Base-by-base conservation (phyloP, 2,113 vertebrate species). In the Malaclemys terrapin region DNA sequence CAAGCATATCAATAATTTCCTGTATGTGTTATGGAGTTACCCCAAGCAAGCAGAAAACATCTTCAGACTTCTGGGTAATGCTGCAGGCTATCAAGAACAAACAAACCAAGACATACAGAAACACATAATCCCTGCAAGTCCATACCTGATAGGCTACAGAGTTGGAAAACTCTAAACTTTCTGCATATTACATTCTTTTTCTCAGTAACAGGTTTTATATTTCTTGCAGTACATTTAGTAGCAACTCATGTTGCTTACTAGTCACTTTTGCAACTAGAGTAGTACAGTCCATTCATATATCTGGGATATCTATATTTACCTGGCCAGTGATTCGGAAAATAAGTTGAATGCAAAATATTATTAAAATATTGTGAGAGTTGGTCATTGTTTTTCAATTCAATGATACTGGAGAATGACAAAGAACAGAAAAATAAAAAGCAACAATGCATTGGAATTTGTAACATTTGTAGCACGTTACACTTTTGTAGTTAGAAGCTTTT, bases 271-370 rank as follows among this genome's bases (percentile, higher is more conserved):
- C 8, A 79, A 86, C 80, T 14, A 89, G 31, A 47, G 38, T 80
- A 89, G 80, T 59, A 72, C 14, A 76, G 24, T 4, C 27, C 53
- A n/a, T 49, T 8, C 42, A 4, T 52, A 10, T 56, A 86, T 5
- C 65, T 80, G 47, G 3, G 10, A 90, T 62, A 6, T 9, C 8
- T 94, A 16, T 11, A 84, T 65, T 81, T 38, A 87, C 42, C 50
- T 84, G 16, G 89, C 19, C 45, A 89, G 88, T 13, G 20, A 82
- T 54, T 82, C 93, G 56, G 92, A 95, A 96, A 86, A 87, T 38
- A 80, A 78, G 38, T 91, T 3, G 87, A 92, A 95, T 79, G 6
- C 4, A 86, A 94, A 91, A 57, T 75, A 69, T 52, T 78, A 83
- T 57, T 91, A 78, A 80, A 90, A 47, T 76, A 94, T 57, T 20